Base-by-base conservation (phyloP, 2,797 vertebrate genomes). In the Loris lydekkerianus region DNA sequence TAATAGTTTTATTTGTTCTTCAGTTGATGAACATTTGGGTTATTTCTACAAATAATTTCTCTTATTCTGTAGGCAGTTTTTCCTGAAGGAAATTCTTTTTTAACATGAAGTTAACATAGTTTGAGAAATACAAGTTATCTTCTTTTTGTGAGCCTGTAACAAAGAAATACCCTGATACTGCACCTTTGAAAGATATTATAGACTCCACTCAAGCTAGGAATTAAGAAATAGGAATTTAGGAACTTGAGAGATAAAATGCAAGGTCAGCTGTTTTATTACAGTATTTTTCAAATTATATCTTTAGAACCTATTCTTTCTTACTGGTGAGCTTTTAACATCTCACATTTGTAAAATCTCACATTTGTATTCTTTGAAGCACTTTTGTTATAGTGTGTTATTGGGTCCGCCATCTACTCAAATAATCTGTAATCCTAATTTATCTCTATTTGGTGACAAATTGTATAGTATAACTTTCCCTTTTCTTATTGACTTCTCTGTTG, bases 81-180 rank as follows among this genome's bases (percentile, higher is more conserved):
- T 92, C 63, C n/a, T 89, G 29, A 84, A 76, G n/a, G 29, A 69
- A 72, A 60, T 72, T 85, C 85, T 21, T 58, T 92, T 92, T 89
- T 77, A 85, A 58, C 14, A 29, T 78, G 63, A 93, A 89, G 70
- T 1, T 84, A 73, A 77, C 56, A 63, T 7, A 82, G 21, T 82
- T 92, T 87, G 63, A 91, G 63, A 92, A 85, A 31, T 89, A 43
- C 27, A 92, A 49, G 23, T 93, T 95, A 69, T 7, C 10, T 2
- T 78, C 37, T 72, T 90, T 63, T 95, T n/a, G 60, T 78, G 61
- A 29, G 69, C 40, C 20, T 76, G 10, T 15, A 94, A 10, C 34
- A 93, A 90, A 72, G 18, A 37, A 77, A 92, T 90, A 65, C 29
- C 2, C 11, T 67, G 40, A 31, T 86, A 43, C 23, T 92, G 1